Percentiles rank a stretch among this genome's conserved stretches.
phyloP scores from a whole-genome alignment of 1,140 invertebrate species.

The Lasioglossum albipes region DNA sequence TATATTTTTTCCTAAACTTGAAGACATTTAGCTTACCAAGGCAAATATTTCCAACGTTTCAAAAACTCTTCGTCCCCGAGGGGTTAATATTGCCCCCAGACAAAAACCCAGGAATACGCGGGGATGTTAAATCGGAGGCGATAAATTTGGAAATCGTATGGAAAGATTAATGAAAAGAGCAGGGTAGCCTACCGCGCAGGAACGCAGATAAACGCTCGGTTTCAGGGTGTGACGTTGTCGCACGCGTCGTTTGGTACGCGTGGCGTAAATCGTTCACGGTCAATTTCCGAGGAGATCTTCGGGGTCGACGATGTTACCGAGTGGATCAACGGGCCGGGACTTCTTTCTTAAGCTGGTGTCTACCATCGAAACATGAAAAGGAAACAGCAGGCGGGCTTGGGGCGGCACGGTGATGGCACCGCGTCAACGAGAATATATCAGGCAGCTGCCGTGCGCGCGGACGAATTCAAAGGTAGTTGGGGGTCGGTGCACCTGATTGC shows the following conservation, averaged over 20 bases:
- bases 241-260: slow-evolving; percentile 4
- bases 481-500: slow-evolving; percentile 65
- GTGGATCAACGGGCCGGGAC: background rate
- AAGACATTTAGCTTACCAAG: too few species aligned
- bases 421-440: slow-evolving; percentile 57
- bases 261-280: slow-evolving; percentile 53
- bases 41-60: too few species aligned
- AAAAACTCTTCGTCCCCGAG: too few species aligned
- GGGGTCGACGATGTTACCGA: too few species aligned
- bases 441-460: slow-evolving; percentile 47
- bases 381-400: slow-evolving; percentile 51
- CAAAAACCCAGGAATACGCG: background rate
- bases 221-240: background rate
- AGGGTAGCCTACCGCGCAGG: too few species aligned
- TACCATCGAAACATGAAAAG: slow-evolving; percentile 54
- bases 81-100: too few species aligned
- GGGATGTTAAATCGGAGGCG: background rate
- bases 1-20: too few species aligned
- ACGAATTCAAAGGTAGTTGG: slow-evolving; percentile 56
- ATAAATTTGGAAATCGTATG: background rate
- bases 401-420: slow-evolving; percentile 45
- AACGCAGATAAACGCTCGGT: background rate
- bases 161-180: background rate
- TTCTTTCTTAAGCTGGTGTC: slow-evolving; percentile 22
- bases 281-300: slow-evolving; percentile 36